Evolutionary conservation across 1,140 invertebrate species (phyloP).

Genomic region (Eupeodes corollae): DNA sequence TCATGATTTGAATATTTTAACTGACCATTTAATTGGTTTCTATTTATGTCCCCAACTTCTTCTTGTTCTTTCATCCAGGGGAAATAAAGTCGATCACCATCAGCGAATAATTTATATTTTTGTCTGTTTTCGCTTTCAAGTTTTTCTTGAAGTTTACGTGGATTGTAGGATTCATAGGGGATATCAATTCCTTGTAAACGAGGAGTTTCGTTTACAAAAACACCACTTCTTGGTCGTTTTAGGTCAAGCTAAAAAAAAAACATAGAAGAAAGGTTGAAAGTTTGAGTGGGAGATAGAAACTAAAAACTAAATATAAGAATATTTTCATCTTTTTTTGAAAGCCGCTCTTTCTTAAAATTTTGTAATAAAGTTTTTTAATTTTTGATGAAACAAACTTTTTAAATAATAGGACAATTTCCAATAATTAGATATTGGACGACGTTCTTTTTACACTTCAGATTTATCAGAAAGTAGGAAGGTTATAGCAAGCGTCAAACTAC

Average conservation of each 20-base stretch:
- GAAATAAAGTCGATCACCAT: conserved; percentile 19
- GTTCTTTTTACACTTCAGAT: too few relatives aligned
- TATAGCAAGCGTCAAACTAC: too few relatives aligned
- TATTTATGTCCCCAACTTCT: conserved; percentile 19
- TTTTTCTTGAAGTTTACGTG: conserved; percentile 22
- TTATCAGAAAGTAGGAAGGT: too few relatives aligned
- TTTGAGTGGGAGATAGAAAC: too few relatives aligned
- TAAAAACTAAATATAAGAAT: too few relatives aligned
- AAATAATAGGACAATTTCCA: too few relatives aligned
- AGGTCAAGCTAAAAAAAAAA: conserved; percentile 19
- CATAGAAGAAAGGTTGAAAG: too few relatives aligned
- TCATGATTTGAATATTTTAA: conserved; percentile 22
- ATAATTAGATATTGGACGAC: too few relatives aligned
- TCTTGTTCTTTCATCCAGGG: conserved; percentile 29
- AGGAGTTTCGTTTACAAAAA: conserved; percentile 28
- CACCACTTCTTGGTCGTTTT: conserved; percentile 30
- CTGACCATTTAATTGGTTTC: conserved; percentile 22
- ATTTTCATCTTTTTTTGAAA: too few relatives aligned
- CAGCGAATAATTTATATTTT: conserved; percentile 26
- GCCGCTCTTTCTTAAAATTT: too few relatives aligned
- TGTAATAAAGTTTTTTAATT: too few relatives aligned
- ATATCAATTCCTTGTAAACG: conserved; percentile 11
- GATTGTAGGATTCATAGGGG: conserved; percentile 19
- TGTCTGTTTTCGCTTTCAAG: conserved; percentile 22
- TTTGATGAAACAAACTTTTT: too few relatives aligned